These are phyloP conservation scores for Rhynchomys soricoides DNA, from an alignment of 2,113 vertebrate genomes.

Conservation along the genomic window DNA sequence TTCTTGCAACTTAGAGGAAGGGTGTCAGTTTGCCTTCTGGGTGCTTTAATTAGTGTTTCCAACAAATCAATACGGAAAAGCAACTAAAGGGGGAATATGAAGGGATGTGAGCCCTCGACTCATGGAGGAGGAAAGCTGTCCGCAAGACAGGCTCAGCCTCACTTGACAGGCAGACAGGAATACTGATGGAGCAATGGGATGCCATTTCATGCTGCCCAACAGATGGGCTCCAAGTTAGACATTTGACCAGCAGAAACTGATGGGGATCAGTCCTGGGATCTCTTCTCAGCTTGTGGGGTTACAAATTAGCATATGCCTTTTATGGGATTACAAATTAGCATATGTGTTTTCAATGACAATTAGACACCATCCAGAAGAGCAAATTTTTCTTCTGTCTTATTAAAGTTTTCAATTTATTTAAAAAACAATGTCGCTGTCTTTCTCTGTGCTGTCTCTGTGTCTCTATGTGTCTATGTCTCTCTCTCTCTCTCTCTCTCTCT, in stretches of 20 bases:
- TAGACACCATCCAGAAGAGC: background rate
- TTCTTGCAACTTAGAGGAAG: background rate
- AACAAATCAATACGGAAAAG: slow-evolving; percentile 48
- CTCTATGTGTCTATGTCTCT: too few species aligned
- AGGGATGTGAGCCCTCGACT: background rate
- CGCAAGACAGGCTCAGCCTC: background rate
- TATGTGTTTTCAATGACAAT: background rate
- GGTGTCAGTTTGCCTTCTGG: background rate
- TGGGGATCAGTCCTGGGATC: too few species aligned
- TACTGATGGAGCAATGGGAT: background rate
- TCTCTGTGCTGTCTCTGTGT: background rate
- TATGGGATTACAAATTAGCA: background rate
- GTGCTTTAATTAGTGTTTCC: slow-evolving; percentile 61
- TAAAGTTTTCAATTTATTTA: background rate
- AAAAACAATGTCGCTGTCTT: background rate
- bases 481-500: too few species aligned
- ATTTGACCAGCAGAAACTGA: background rate
- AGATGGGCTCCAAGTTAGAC: background rate
- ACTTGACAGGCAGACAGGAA: background rate
- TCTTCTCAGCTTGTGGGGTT: background rate
- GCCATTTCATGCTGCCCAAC: background rate
- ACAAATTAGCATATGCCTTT: background rate
- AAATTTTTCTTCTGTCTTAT: background rate
- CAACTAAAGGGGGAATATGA: background rate
- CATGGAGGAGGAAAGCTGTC: background rate